Evolutionary conservation across 1,140 invertebrate genomes (phyloP), one percentile per base, ranked within the genome.

Genomic region (Chlorops oryzae): DNA sequence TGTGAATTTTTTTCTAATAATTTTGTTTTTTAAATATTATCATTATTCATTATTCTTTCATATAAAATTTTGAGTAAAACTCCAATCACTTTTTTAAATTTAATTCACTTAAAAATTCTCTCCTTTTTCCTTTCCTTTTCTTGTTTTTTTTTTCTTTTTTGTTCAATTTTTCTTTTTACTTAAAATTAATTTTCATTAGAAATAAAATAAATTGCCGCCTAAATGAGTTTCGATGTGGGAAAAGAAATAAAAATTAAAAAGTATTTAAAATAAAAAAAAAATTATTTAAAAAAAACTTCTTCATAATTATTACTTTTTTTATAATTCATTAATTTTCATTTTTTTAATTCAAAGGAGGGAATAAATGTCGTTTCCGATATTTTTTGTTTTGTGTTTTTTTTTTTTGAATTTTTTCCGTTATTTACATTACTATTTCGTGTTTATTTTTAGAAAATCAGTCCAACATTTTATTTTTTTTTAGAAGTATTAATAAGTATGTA

Each of bases 71-170:
- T 60, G 62, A 64, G 62, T 64, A 64, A 59, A 58, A 64, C 62
- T 64, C 62, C 62, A 64, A 65, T 65, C 62, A 64, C 62, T 65
- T 60, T 47, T 56, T n/a, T n/a, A n/a, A n/a, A n/a, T n/a, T n/a
- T n/a, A n/a, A n/a, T n/a, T n/a, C n/a, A n/a, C n/a, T n/a, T n/a
- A n/a, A n/a, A n/a, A n/a, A n/a, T n/a, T n/a, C n/a, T n/a, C n/a
- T n/a, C n/a, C n/a, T n/a, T n/a, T n/a, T n/a, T n/a, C n/a, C n/a
- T n/a, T n/a, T n/a, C n/a, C n/a, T n/a, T n/a, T n/a, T n/a, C n/a
- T n/a, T n/a, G 21, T 44, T 44, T 54, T 47, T 59, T 49, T 38
- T 53, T 59, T 28, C 38, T 51, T 49, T n/a, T n/a, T n/a, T n/a
- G n/a, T n/a, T n/a, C n/a, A n/a, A n/a, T n/a, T n/a, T n/a, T n/a